Evolutionary conservation across 2,113 vertebrate genomes (phyloP).

Genomic region (Setophaga petechia): DNA sequence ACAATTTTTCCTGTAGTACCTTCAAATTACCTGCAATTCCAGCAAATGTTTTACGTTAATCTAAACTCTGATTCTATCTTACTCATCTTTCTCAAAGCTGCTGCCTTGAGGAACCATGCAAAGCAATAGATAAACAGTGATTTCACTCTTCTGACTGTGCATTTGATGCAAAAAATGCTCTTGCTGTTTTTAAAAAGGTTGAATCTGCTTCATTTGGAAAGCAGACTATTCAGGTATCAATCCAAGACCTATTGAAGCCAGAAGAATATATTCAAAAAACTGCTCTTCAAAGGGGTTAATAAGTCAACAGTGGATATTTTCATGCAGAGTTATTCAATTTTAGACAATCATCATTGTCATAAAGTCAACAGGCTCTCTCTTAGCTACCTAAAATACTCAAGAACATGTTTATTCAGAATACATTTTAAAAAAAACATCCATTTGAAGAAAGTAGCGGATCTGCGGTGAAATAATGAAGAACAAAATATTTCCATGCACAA

Average conservation of each 20-base stretch:
- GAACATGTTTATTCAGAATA: neutral
- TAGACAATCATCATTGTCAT: neutral
- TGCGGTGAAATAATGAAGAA: neutral
- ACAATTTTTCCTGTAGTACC: neutral
- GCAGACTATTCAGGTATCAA: neutral
- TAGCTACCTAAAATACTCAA: neutral
- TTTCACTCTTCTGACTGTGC: neutral
- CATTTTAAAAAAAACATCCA: neutral
- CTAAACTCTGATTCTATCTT: constrained; percentile 20
- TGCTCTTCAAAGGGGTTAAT: constrained; percentile 35
- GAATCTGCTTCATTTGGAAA: constrained; percentile 5
- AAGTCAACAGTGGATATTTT: constrained; percentile 8
- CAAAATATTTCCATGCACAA: neutral
- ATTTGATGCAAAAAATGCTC: neutral
- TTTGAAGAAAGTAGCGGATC: neutral
- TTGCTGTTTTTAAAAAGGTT: constrained; percentile 9
- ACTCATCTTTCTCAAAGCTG: neutral
- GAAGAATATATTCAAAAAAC: neutral
- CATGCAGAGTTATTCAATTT: neutral
- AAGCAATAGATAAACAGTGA: neutral
- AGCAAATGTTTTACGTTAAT: constrained; percentile 6
- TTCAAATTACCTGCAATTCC: constrained; percentile 40
- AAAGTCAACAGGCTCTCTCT: constrained; percentile 19
- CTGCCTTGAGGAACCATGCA: constrained; percentile 1
- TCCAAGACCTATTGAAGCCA: neutral